Conservation (phyloP, 1,140 invertebrate genomes). For the Mylabris phalerata region DNA sequence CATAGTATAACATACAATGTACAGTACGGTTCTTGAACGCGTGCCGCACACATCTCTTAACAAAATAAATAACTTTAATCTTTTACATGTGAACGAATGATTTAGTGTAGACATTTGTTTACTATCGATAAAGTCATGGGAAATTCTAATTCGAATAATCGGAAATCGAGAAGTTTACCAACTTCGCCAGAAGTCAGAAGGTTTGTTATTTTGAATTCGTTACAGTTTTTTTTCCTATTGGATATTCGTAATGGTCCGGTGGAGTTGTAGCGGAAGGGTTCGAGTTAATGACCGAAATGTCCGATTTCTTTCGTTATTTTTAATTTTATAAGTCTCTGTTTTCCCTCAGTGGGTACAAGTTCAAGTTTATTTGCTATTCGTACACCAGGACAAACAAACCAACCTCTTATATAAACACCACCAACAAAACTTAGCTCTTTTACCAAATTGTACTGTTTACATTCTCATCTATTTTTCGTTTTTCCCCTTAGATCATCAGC, state of each 20-base stretch:
- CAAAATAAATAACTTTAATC: background rate
- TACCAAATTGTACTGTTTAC: no score
- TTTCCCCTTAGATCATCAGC: constrained; percentile 49
- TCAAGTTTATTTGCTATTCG: no score
- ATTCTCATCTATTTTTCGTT: constrained; percentile 35
- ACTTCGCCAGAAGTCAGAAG: constrained; percentile 60
- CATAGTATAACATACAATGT: background rate
- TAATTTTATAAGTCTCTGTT: no score
- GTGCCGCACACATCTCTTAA: background rate
- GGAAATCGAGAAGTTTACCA: constrained; percentile 56
- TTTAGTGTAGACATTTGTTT: background rate
- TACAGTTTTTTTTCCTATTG: background rate
- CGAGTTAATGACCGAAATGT: no score
- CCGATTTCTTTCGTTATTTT: no score
- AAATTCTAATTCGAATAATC: constrained; percentile 45
- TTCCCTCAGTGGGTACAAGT: no score
- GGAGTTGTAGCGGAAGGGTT: no score
- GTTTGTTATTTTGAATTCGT: constrained; percentile 34
- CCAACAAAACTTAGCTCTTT: no score
- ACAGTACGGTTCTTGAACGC: constrained; percentile 9
- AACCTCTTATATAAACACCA: no score
- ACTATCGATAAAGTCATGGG: constrained; percentile 44
- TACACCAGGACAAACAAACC: no score
- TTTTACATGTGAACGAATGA: no score
- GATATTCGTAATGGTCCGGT: no score